Conservation (phyloP, 2,797 vertebrate genomes). For the Loris lydekkerianus region DNA sequence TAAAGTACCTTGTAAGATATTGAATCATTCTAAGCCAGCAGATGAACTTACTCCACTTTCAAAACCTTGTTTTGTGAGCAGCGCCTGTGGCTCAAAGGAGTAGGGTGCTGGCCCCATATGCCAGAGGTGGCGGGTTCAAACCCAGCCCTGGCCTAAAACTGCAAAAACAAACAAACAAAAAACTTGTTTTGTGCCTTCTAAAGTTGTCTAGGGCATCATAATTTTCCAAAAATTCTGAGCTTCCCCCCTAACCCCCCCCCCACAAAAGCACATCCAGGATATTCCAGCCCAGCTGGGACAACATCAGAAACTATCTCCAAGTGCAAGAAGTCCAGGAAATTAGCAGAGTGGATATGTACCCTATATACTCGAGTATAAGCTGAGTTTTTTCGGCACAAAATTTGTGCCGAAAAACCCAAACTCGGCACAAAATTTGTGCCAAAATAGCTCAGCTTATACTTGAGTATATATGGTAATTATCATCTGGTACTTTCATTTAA, state of each 20-base stretch:
- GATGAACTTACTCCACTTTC: neutral
- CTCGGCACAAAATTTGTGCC: too few relatives aligned
- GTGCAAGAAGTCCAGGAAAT: neutral
- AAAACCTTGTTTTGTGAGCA: slow-evolving; percentile 1
- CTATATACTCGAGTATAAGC: too few relatives aligned
- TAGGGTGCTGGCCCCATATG: too few relatives aligned
- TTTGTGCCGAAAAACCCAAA: too few relatives aligned
- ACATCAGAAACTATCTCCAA: neutral
- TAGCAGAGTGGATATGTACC: neutral
- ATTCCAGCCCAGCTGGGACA: neutral
- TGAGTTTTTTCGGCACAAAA: too few relatives aligned
- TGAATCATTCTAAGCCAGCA: slow-evolving; percentile 15
- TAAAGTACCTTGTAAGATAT: neutral
- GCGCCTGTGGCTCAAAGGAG: too few relatives aligned
- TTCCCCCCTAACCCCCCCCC: too few relatives aligned
- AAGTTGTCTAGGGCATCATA: neutral
- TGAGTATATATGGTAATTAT: neutral
- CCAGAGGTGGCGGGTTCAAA: too few relatives aligned
- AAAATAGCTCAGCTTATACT: too few relatives aligned
- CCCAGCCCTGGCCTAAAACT: too few relatives aligned
- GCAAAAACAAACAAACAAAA: neutral
- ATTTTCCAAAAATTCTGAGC: neutral
- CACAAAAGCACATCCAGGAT: neutral
- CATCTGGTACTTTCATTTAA: neutral
- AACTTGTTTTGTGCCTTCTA: slow-evolving; percentile 40